Conservation (phyloP, 2,888 invertebrate species). For the Spodoptera exigua region DNA sequence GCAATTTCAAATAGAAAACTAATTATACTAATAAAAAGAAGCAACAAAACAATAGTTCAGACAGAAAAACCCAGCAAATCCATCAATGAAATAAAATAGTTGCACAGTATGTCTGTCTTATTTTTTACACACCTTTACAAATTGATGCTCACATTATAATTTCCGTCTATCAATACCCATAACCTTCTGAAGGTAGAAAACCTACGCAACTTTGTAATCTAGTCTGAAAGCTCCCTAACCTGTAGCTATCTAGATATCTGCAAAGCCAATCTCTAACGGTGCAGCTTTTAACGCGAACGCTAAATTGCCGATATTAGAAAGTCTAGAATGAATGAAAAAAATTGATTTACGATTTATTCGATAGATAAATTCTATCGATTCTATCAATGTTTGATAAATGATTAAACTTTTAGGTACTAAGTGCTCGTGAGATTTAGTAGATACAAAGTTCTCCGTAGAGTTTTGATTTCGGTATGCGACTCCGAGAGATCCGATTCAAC, state of each 20-base stretch:
- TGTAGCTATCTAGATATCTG: slow-evolving; percentile 35
- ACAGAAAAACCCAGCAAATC: too few relatives aligned
- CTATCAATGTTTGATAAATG: slow-evolving; percentile 19
- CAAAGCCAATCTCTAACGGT: slow-evolving; percentile 55
- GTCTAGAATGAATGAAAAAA: slow-evolving; percentile 44
- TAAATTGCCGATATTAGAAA: slow-evolving; percentile 53
- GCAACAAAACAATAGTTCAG: too few relatives aligned
- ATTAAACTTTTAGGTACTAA: slow-evolving; percentile 24
- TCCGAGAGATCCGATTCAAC: slow-evolving; percentile 27
- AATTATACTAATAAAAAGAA: too few relatives aligned
- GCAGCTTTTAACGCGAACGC: slow-evolving; percentile 44
- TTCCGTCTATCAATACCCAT: too few relatives aligned
- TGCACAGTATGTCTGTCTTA: too few relatives aligned
- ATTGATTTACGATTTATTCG: slow-evolving; percentile 43
- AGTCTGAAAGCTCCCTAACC: slow-evolving; percentile 29
- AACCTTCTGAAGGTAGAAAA: neutral
- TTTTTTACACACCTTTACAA: too few relatives aligned
- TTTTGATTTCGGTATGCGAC: slow-evolving; percentile 46
- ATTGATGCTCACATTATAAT: too few relatives aligned
- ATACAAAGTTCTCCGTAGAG: slow-evolving; percentile 13
- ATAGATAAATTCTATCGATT: slow-evolving; percentile 29
- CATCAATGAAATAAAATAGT: too few relatives aligned
- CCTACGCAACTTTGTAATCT: neutral
- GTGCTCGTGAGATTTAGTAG: slow-evolving; percentile 13
- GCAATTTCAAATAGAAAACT: too few relatives aligned